phyloP scores from a whole-genome alignment of 1,140 invertebrate genomes.

The Solen grandis region DNA sequence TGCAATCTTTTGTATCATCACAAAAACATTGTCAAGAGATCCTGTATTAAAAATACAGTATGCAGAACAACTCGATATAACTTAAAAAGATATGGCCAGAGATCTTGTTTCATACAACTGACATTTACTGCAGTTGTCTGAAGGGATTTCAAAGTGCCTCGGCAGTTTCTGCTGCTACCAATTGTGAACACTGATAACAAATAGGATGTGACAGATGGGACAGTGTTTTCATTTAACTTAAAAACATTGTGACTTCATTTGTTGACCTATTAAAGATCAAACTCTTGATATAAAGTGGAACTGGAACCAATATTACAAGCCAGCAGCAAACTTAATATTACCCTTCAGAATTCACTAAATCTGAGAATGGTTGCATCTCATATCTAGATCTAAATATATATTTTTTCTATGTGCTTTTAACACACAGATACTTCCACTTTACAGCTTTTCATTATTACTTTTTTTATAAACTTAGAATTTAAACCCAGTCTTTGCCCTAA shows the following conservation, averaged over 20 bases:
- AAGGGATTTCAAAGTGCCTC: too few relatives aligned
- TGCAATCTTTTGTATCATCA: too few relatives aligned
- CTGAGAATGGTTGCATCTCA: neutral
- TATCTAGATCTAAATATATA: neutral
- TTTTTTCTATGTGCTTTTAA: neutral
- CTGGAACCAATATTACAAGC: neutral
- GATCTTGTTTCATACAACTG: too few relatives aligned
- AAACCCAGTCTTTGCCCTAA: too few relatives aligned
- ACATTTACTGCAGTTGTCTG: too few relatives aligned
- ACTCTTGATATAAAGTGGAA: neutral
- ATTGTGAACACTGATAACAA: too few relatives aligned
- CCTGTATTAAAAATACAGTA: too few relatives aligned
- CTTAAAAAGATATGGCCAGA: too few relatives aligned
- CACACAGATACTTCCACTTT: neutral
- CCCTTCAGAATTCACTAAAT: too few relatives aligned
- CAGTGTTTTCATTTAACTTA: neutral
- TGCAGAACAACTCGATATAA: too few relatives aligned
- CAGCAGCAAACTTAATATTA: neutral
- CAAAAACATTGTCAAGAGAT: too few relatives aligned
- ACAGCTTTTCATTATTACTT: neutral
- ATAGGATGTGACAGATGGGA: neutral
- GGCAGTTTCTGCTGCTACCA: too few relatives aligned
- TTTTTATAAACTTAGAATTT: neutral
- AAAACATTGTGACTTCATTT: neutral
- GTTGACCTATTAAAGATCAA: neutral